Percentiles rank a stretch among this genome's conserved stretches.
Evolutionary conservation across 1,140 invertebrate genomes (phyloP).

Genomic region (Drosophila pseudoananassae): DNA sequence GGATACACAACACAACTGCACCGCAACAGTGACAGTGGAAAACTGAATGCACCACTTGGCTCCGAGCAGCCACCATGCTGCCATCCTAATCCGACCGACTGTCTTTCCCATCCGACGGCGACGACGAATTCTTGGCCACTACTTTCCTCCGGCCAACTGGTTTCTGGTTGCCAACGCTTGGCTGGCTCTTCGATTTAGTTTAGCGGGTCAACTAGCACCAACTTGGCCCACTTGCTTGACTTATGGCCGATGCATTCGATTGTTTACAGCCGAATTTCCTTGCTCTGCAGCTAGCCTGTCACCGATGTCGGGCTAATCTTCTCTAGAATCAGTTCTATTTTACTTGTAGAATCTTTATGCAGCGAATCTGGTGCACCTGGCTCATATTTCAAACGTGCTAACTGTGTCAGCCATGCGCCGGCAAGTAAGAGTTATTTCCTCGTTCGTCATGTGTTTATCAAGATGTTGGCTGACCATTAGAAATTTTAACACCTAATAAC

Average conservation of each 20-base stretch:
- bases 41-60: slow-evolving; percentile 63
- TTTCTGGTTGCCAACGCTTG: slow-evolving; percentile 52
- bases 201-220: slow-evolving; percentile 58
- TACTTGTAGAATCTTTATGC: slow-evolving; percentile 3
- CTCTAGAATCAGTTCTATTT: slow-evolving; percentile 20
- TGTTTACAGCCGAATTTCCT: slow-evolving; percentile 42
- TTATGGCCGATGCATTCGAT: slow-evolving; percentile 48
- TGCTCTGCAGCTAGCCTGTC: slow-evolving; percentile 9
- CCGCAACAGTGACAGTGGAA: slow-evolving; percentile 63
- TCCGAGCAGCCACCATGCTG: slow-evolving; percentile 38
- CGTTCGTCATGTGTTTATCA: background rate
- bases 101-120: slow-evolving; percentile 9
- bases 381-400: slow-evolving; percentile 26
- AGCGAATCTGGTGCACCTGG: slow-evolving; percentile 34
- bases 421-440: slow-evolving; percentile 46
- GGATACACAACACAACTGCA: slow-evolving; percentile 64
- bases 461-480: slow-evolving; percentile 8
- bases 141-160: slow-evolving; percentile 65
- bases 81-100: slow-evolving; percentile 46
- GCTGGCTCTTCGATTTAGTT: slow-evolving; percentile 59
- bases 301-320: slow-evolving; percentile 12
- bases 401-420: slow-evolving; percentile 36
- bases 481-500: slow-evolving; percentile 24
- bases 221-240: slow-evolving; percentile 54
- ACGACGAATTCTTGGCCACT: slow-evolving; percentile 35